Conservation (phyloP, 2,888 invertebrate genomes). For the Microplitis deprimator region DNA sequence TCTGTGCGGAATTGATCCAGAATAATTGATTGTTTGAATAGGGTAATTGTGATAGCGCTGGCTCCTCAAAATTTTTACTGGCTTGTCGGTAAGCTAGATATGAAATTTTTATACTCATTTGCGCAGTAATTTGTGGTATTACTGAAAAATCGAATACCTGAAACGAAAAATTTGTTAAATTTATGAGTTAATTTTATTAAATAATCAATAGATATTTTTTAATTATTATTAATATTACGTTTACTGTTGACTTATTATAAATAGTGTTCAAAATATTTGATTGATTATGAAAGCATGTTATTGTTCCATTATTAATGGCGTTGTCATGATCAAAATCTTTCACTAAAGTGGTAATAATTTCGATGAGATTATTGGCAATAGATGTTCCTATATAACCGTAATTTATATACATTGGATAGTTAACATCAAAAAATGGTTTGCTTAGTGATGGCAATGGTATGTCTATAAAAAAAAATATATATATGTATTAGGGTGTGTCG, state of each 20-base stretch:
- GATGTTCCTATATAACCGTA: neutral
- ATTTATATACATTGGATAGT: neutral
- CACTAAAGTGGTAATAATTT: neutral
- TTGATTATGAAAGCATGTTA: neutral
- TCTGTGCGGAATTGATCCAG: neutral
- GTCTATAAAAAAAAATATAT: neutral
- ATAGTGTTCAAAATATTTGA: neutral
- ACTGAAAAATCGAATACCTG: neutral
- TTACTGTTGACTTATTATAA: neutral
- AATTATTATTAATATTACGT: neutral
- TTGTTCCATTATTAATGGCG: neutral
- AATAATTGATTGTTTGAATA: neutral
- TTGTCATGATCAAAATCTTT: neutral
- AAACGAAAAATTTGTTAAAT: too few species aligned
- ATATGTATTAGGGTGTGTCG: too few species aligned
- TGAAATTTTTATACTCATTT: neutral
- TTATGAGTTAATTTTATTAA: too few species aligned
- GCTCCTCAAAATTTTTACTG: neutral
- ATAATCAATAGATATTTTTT: too few species aligned
- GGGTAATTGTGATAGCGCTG: neutral
- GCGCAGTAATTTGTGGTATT: neutral
- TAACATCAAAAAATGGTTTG: neutral
- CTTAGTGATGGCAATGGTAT: neutral
- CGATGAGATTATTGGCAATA: neutral
- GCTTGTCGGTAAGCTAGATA: neutral